Evolutionary conservation across 2,888 invertebrate species (phyloP).

Genomic region (Agrilus cyanescens): DNA sequence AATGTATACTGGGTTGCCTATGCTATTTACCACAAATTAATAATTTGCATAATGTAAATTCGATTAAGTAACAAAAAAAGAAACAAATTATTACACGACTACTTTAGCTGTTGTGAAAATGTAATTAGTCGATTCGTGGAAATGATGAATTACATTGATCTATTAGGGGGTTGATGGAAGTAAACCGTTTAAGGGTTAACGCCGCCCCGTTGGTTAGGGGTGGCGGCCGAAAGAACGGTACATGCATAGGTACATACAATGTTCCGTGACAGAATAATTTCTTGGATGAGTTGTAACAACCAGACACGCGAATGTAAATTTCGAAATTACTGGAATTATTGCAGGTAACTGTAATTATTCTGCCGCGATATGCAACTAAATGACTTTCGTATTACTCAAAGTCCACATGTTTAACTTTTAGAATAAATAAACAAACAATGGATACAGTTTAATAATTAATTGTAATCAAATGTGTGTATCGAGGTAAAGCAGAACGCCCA

Average conservation of each 20-base stretch:
- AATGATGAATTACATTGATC: background rate
- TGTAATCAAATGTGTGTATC: too few relatives aligned
- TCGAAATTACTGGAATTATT: slow-evolving; percentile 18
- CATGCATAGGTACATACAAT: slow-evolving; percentile 3
- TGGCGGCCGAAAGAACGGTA: slow-evolving; percentile 2
- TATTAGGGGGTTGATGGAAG: background rate
- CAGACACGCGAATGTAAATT: slow-evolving; percentile 20
- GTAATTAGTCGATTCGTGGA: background rate
- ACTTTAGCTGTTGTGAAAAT: slow-evolving; percentile 2
- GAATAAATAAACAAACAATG: too few relatives aligned
- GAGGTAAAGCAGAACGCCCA: too few relatives aligned
- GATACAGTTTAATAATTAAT: too few relatives aligned
- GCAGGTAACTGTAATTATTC: slow-evolving; percentile 13
- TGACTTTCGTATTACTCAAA: too few relatives aligned
- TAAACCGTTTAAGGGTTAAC: slow-evolving; percentile 9
- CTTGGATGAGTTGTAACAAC: slow-evolving; percentile 17
- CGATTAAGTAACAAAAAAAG: too few relatives aligned
- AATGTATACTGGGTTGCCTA: too few relatives aligned
- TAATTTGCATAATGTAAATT: too few relatives aligned
- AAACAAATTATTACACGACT: too few relatives aligned
- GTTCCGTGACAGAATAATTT: slow-evolving; percentile 20
- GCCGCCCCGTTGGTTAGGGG: slow-evolving; percentile 13
- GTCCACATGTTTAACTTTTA: too few relatives aligned
- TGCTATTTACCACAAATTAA: too few relatives aligned
- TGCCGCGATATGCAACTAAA: slow-evolving; percentile 5